Conservation (phyloP, 2,113 vertebrate species). For the Philantomba maxwellii region DNA sequence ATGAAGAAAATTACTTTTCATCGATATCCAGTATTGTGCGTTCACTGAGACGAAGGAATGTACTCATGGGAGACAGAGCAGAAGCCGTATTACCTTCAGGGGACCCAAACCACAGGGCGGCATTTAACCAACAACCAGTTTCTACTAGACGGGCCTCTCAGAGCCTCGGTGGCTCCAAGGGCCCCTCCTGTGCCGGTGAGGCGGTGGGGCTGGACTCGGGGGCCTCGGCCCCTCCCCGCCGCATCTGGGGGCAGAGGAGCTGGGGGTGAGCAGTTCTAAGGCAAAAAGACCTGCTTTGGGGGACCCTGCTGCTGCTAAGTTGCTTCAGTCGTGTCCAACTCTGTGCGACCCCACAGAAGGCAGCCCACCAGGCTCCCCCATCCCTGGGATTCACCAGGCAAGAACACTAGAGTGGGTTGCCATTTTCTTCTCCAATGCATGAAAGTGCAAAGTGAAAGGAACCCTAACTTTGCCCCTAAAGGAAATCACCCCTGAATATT, state of each 20-base stretch:
- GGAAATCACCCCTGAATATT: neutral
- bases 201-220: neutral
- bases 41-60: neutral
- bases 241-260: neutral
- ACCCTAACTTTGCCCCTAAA: neutral
- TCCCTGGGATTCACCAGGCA: no score
- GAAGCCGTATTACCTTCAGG: fast-evolving
- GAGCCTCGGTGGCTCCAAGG: fast-evolving
- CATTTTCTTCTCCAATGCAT: no score
- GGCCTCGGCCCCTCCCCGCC: no score
- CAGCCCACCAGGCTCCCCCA: no score
- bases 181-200: neutral
- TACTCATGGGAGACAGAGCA: fast-evolving
- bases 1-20: neutral
- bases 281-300: neutral
- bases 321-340: no score
- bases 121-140: fast-evolving
- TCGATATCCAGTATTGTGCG: fast-evolving
- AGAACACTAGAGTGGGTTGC: no score
- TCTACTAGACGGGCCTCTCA: fast-evolving
- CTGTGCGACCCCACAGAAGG: no score
- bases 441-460: no score
- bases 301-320: neutral
- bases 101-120: neutral
- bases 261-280: no score